Conservation (phyloP, 2,888 invertebrate species). For the Caenorhabditis parvicauda region DNA sequence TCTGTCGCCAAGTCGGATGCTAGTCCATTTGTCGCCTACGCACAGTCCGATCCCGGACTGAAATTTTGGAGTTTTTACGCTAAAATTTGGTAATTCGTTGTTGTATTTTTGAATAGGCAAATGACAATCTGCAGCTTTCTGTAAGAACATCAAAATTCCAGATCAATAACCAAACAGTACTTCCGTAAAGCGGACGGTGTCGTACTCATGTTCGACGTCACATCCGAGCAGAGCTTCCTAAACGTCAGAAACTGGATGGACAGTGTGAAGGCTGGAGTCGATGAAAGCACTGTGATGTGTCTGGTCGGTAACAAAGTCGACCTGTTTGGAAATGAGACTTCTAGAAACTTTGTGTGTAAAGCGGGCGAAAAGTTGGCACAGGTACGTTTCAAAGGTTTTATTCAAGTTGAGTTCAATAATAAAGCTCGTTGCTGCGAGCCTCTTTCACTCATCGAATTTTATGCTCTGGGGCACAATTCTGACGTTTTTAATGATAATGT, state of each 20-base stretch:
- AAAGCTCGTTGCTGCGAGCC: too few species aligned
- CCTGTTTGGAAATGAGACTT: conserved; percentile 63
- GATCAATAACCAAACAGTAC: conserved; percentile 69
- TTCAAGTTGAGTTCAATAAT: too few species aligned
- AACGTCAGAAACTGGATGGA: conserved; percentile 64
- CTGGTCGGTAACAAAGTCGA: conserved; percentile 69
- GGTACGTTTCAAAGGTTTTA: conserved; percentile 54
- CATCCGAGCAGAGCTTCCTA: conserved; percentile 66
- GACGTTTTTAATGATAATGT: too few species aligned
- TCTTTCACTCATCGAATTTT: too few species aligned
- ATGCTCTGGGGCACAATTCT: too few species aligned
- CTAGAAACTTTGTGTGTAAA: conserved; percentile 63
- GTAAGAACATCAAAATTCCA: too few species aligned
- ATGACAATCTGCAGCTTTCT: neutral
- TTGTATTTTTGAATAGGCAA: too few species aligned
- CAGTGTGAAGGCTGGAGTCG: conserved; percentile 63
- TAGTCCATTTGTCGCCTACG: too few species aligned
- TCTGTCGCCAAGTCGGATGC: too few species aligned
- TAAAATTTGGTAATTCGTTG: too few species aligned
- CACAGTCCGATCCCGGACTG: too few species aligned
- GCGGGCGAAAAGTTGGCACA: conserved; percentile 66
- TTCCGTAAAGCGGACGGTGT: conserved; percentile 70
- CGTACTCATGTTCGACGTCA: conserved; percentile 68
- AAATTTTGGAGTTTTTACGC: too few species aligned
- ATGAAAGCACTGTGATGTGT: conserved; percentile 65